Conservation (phyloP, 2,888 invertebrate genomes). For the Drosophila maculinotata region DNA sequence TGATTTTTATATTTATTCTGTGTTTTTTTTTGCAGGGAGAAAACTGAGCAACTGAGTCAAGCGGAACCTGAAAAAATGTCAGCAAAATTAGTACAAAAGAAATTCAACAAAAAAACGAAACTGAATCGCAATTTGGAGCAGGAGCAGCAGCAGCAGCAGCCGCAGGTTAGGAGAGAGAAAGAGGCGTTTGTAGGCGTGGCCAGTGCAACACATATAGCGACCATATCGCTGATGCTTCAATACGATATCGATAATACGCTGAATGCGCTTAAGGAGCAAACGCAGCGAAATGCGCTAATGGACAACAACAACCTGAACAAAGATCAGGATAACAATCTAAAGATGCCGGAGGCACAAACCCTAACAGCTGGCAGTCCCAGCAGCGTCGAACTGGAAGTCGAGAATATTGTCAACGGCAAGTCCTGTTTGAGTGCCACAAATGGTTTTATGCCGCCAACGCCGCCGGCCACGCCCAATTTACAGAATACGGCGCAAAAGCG, state of each 20-base stretch:
- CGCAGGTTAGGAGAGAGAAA: no score
- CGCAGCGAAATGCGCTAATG: conserved; percentile 47
- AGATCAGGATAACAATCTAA: conserved; percentile 11
- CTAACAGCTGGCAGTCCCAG: conserved; percentile 30
- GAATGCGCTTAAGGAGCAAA: conserved; percentile 83
- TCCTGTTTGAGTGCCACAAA: conserved; percentile 16
- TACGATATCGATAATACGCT: conserved; percentile 85
- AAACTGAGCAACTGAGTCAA: conserved; percentile 11
- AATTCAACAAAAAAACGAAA: conserved; percentile 41
- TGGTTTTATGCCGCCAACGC: conserved; percentile 77
- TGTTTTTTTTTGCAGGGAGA: conserved; percentile 10
- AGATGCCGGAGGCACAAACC: conserved; percentile 37
- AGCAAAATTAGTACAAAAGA: conserved; percentile 74
- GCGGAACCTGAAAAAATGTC: conserved; percentile 62
- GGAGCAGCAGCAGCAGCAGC: conserved; percentile 16
- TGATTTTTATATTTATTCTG: not conserved
- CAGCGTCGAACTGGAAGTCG: conserved; percentile 57
- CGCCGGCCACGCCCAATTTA: conserved; percentile 81
- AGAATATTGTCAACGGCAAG: conserved; percentile 50
- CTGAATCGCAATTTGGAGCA: conserved; percentile 35
- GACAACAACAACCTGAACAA: conserved; percentile 27
- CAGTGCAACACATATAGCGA: conserved; percentile 45
- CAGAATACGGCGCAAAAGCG: conserved; percentile 87
- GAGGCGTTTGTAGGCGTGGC: conserved; percentile 30
- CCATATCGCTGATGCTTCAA: conserved; percentile 84